Evolutionary conservation across 1,140 invertebrate genomes (phyloP), one percentile per base, ranked within the genome.

Genomic region (Drosophila mojavensis): DNA sequence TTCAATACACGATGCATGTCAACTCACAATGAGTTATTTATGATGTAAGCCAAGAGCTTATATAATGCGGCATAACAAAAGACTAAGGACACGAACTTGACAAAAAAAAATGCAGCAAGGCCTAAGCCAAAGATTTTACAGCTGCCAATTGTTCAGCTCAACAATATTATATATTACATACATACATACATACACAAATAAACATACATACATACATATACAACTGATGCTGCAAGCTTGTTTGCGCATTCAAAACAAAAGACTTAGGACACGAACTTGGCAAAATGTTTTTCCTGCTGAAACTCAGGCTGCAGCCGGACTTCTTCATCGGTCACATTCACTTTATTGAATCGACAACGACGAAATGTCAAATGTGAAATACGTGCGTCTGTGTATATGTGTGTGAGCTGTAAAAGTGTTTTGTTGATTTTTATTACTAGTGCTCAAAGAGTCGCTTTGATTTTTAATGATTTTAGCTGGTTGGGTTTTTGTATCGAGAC

Each of bases 21-120:
- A 24, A 24, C 20, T 24, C 20, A 24, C 20, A 24, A 24, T 1
- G 3, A 24, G 20, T 24, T 3, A 17, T 17, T 3, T 9, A 17
- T 47, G 13, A 15, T 17, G 17, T 17, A 47, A 47, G 7, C 15
- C 43, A 9, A 24, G 10, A 4, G 20, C 17, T 9, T 48, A 26
- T 26, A 36, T 36, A 4, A 33, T 17, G 28, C 33, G 4, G 5
- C 24, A 67, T 62, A 65, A 65, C 64, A 68, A 70, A 78, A 67
- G 61, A 85, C 78, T 81, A 30, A 54, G 64, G 54, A 78, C 68
- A 86, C 69, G 51, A 84, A 81, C 74, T 50, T 73, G 69, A 15
- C 39, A n/a, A 24, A 11, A 24, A 36, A 13, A 41, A 26, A 45
- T n/a, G 13, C 30, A 17, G 13, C 30, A 17, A 47, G 36, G 36